Evolutionary conservation across 1,140 invertebrate species (phyloP).

Genomic region (Nasonia vitripennis): DNA sequence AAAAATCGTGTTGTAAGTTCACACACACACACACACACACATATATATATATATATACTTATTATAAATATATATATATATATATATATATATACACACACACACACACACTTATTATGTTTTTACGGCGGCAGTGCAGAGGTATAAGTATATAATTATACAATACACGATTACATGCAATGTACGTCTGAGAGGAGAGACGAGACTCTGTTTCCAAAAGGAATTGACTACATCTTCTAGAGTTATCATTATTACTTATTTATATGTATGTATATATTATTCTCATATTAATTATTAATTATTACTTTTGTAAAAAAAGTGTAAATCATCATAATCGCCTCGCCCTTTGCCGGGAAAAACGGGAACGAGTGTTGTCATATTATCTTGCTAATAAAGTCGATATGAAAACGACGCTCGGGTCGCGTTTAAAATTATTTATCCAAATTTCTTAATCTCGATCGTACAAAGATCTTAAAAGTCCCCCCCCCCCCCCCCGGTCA

Average conservation of each 20-base stretch:
- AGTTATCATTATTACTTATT: not conserved
- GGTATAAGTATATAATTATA: conserved; percentile 57
- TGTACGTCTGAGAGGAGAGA: conserved; percentile 40
- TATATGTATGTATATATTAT: not conserved
- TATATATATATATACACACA: conserved; percentile 54
- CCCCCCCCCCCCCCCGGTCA: not conserved
- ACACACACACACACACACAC: conserved; percentile 13
- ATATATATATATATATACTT: conserved; percentile 57
- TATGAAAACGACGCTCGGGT: conserved; percentile 21
- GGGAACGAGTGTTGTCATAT: conserved; percentile 1
- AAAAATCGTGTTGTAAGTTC: conserved; percentile 39
- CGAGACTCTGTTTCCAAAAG: conserved; percentile 34
- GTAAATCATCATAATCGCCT: conserved; percentile 35
- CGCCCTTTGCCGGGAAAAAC: conserved; percentile 9
- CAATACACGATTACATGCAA: conserved; percentile 39
- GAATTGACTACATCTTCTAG: conserved; percentile 21
- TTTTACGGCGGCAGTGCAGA: conserved; percentile 71
- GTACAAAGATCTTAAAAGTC: not conserved
- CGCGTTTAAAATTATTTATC: conserved; percentile 15
- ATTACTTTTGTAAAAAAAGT: conserved; percentile 38
- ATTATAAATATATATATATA: conserved; percentile 47
- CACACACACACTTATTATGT: conserved; percentile 49
- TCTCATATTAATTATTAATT: conserved; percentile 14
- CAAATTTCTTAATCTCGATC: conserved; percentile 33
- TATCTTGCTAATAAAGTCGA: conserved; percentile 15